phyloP scores from a whole-genome alignment of 2,113 vertebrate species.

The Myiopsitta monachus region DNA sequence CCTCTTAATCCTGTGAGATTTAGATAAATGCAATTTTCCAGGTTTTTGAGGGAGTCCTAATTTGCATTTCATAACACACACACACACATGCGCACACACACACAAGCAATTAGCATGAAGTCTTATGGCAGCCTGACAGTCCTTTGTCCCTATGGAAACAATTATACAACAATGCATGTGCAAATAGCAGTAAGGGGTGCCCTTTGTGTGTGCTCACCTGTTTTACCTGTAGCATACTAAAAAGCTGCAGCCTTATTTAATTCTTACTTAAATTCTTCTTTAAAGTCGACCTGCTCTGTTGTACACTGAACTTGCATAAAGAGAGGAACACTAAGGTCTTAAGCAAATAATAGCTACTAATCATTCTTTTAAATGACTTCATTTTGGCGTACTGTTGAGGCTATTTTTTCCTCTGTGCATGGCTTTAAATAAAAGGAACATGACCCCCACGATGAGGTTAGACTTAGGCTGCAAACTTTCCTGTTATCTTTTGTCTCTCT shows the following conservation, averaged over 20 bases:
- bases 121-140: not conserved
- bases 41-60: conserved; percentile 22
- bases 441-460: not conserved
- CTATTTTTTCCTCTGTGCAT: not conserved
- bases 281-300: not conserved
- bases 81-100: not conserved
- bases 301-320: not conserved
- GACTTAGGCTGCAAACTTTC: not conserved
- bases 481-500: not conserved
- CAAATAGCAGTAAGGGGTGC: not conserved
- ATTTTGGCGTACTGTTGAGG: not conserved
- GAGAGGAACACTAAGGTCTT: not conserved
- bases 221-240: conserved; percentile 16
- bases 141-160: conserved; percentile 37
- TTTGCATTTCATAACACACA: conserved; percentile 28
- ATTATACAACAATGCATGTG: not conserved
- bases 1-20: conserved; percentile 1
- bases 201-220: not conserved
- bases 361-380: not conserved
- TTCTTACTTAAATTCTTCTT: not conserved
- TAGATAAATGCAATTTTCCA: not conserved
- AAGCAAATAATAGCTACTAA: not conserved
- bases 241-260: not conserved
- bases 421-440: not conserved
- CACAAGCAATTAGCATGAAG: conserved; percentile 11